Conservation (phyloP, 2,797 vertebrate genomes). For the Peromyscus aztecus region DNA sequence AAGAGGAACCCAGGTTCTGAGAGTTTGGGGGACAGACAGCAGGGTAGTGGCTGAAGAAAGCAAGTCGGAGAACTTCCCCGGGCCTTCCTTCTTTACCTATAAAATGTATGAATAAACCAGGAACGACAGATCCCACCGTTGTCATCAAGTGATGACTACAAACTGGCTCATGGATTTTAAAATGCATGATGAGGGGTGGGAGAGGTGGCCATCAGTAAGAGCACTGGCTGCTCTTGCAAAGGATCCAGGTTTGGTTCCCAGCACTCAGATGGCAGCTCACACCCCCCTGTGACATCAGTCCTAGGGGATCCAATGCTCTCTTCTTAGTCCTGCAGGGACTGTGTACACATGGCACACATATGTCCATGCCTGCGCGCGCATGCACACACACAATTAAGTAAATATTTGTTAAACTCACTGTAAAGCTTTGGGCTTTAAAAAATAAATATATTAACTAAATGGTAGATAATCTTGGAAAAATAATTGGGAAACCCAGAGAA, state of each 20-base stretch:
- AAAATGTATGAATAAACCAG: not conserved
- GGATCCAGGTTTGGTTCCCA: not conserved
- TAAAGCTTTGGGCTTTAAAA: not conserved
- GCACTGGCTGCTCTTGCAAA: not conserved
- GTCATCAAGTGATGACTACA: not conserved
- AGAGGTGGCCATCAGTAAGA: not conserved
- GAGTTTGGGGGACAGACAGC: rapidly evolving
- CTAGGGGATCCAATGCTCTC: not conserved
- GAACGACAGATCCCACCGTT: not conserved
- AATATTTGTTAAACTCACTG: not conserved
- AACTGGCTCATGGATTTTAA: not conserved
- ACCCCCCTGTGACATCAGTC: not conserved
- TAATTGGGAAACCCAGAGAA: not conserved
- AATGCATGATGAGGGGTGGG: not conserved
- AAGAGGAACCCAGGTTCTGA: not conserved
- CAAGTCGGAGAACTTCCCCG: not conserved
- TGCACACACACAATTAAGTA: not conserved
- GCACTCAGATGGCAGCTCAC: not conserved
- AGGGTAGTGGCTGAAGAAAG: not conserved
- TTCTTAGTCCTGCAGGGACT: no score
- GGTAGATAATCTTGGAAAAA: not conserved
- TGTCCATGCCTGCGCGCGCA: rapidly evolving
- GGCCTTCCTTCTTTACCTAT: not conserved
- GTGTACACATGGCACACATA: no score
- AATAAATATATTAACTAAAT: not conserved